phyloP scores from a whole-genome alignment of 2,888 invertebrate genomes.

The Anthophora plumipes region DNA sequence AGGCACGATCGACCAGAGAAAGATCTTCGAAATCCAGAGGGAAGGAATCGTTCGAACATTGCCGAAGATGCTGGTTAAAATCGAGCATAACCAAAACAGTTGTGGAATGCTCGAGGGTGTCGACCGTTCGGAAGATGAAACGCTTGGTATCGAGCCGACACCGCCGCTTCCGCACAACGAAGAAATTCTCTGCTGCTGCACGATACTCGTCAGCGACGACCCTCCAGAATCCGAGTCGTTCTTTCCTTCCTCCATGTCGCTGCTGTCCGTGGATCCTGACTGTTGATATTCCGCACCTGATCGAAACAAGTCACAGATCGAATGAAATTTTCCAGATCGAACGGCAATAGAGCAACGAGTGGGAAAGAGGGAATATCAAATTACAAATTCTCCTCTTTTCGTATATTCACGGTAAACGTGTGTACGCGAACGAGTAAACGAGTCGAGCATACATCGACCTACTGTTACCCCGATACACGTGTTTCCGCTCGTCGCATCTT shows the following conservation, averaged over 20 bases:
- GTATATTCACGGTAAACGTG: too few species aligned
- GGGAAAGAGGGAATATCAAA: too few species aligned
- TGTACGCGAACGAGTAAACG: too few species aligned
- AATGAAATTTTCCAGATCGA: too few species aligned
- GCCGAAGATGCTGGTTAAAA: conserved; percentile 82
- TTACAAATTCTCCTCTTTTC: too few species aligned
- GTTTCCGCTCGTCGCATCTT: background rate
- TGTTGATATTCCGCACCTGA: conserved; percentile 44
- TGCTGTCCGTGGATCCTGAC: conserved; percentile 35
- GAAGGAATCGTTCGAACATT: conserved; percentile 66
- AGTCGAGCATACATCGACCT: too few species aligned
- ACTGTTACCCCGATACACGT: too few species aligned
- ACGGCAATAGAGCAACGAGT: too few species aligned
- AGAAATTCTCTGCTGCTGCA: conserved; percentile 62
- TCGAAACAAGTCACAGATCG: background rate
- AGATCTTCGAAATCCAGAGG: conserved; percentile 58
- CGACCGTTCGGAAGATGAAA: conserved; percentile 82
- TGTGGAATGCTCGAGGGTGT: conserved; percentile 67
- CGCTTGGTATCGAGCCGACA: conserved; percentile 79
- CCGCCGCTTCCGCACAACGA: conserved; percentile 77
- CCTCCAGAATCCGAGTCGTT: conserved; percentile 6
- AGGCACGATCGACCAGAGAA: conserved; percentile 25
- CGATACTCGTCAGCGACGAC: conserved; percentile 9
- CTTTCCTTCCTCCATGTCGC: conserved; percentile 5
- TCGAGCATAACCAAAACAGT: conserved; percentile 80